Evolutionary conservation across 2,113 vertebrate species (phyloP).

Genomic region (Coryphaenoides rupestris): DNA sequence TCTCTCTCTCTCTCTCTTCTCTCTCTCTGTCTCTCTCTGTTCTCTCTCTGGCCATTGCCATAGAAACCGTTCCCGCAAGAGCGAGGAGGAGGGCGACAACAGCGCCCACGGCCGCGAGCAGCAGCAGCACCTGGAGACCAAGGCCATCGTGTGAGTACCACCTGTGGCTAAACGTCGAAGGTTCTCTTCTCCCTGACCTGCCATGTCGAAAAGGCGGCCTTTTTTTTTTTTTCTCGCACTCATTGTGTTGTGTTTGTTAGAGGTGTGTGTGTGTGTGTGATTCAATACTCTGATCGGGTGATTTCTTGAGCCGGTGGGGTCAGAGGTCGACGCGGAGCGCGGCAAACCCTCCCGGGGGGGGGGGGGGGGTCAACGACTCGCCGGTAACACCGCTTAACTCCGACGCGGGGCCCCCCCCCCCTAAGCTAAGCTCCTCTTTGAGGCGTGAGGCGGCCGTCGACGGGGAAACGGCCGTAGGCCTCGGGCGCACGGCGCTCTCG

Average conservation of each 20-base stretch:
- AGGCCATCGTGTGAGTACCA: constrained; percentile 67
- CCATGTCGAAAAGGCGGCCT: no score
- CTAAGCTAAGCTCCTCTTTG: constrained; percentile 11
- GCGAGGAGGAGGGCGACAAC: constrained; percentile 54
- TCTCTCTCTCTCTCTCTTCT: not conserved
- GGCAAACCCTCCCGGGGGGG: no score
- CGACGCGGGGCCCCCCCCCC: constrained; percentile 32
- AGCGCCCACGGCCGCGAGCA: constrained; percentile 45
- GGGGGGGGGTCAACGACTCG: no score
- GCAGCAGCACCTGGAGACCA: constrained; percentile 55
- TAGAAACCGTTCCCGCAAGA: constrained; percentile 46
- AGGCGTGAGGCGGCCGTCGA: constrained; percentile 3
- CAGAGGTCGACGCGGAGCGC: constrained; percentile 43
- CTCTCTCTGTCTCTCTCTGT: not conserved
- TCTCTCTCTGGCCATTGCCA: not conserved
- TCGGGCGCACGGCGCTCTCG: constrained; percentile 33
- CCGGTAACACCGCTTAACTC: constrained; percentile 26
- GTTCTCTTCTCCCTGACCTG: not conserved
- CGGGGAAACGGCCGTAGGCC: constrained; percentile 32
- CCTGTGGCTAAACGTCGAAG: not conserved
- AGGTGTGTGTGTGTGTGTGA: no score
- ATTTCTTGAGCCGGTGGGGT: constrained; percentile 26
- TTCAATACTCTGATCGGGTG: constrained; percentile 19
- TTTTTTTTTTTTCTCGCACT: no score
- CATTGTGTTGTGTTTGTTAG: no score